Base-by-base conservation (phyloP, 2,113 vertebrate species). In the Raphicerus campestris region DNA sequence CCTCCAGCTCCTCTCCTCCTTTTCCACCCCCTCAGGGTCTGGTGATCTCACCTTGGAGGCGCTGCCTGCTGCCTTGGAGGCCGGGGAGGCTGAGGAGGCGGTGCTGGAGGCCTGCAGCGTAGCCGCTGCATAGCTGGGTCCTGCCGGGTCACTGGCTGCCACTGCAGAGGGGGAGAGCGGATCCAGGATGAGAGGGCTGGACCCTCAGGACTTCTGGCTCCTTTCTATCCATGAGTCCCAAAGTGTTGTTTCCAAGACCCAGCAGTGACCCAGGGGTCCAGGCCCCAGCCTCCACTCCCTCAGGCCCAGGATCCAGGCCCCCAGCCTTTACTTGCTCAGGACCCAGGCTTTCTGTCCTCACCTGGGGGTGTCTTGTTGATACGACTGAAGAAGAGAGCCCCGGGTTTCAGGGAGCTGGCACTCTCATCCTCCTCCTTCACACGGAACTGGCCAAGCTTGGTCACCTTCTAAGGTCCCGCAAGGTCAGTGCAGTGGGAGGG, bases 361-460 rank as follows among this genome's bases (percentile, higher is more conserved):
- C 99, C 98, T 7, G 97, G 97, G 3, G 98, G 83, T 4, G 98
- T 56, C 82, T 99, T 99, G 93, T 97, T 97, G 51, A 98, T 78
- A 0, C 99, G 98, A 93, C 45, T 99, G 97, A 99, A 99, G 97
- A 99, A 99, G 51, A 99, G 98, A 45, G 99, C 99, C 15, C 99
- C 99, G 0, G 99, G 99, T 30, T 98, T 99, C 78, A 99, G 97
- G 75, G 98, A 99, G 80, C 96, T 92, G 0, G 98, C 81, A 0
- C 98, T 97, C 20, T 98, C 98, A 7, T 99, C 98, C 63, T 99
- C 99, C 0, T 99, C 99, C 92, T 99, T 99, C 90, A 99, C 98
- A 17, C 98, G 98, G 97, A 99, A 99, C 98, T 99, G 99, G 60
- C 99, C 99, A 39, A 99, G 98, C 97, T 99, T 99, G 66, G 99